These are phyloP conservation scores for Emydura subglobosa DNA, from an alignment of 2,113 vertebrate genomes.

Conservation along the genomic window DNA sequence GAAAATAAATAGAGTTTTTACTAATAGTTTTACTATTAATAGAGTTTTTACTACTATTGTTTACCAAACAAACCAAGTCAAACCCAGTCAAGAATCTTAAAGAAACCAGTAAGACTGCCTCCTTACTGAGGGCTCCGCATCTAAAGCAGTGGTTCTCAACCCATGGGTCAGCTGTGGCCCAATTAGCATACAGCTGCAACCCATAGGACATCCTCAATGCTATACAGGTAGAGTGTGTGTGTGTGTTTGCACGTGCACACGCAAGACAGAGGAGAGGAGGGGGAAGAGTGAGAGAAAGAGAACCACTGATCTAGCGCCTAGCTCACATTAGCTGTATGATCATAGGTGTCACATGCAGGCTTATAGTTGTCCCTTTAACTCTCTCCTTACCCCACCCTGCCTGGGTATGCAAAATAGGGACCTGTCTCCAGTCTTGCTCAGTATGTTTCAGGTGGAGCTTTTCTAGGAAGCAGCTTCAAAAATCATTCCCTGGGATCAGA, in stretches of 20 bases:
- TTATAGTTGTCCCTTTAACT: background rate
- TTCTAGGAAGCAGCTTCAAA: background rate
- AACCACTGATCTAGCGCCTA: background rate
- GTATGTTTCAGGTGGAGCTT: background rate
- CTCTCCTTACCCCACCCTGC: background rate
- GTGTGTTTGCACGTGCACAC: too few species aligned
- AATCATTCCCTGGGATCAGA: rapidly evolving
- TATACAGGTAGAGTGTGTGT: too few species aligned
- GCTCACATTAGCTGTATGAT: background rate
- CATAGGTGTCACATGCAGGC: background rate
- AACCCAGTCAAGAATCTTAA: background rate
- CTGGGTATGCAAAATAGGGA: background rate
- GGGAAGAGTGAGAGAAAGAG: too few species aligned
- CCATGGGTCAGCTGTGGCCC: too few species aligned
- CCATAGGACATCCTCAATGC: too few species aligned
- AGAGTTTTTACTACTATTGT: background rate
- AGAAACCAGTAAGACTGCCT: background rate
- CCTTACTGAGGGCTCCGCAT: background rate
- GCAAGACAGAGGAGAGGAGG: too few species aligned
- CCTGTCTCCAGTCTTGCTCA: background rate
- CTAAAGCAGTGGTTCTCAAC: too few species aligned
- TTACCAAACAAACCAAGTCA: conserved; percentile 10
- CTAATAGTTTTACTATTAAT: too few species aligned
- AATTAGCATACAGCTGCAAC: too few species aligned
- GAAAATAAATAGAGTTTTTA: background rate